Evolutionary conservation across 2,797 vertebrate genomes (phyloP).

Genomic region (Coendou prehensilis): DNA sequence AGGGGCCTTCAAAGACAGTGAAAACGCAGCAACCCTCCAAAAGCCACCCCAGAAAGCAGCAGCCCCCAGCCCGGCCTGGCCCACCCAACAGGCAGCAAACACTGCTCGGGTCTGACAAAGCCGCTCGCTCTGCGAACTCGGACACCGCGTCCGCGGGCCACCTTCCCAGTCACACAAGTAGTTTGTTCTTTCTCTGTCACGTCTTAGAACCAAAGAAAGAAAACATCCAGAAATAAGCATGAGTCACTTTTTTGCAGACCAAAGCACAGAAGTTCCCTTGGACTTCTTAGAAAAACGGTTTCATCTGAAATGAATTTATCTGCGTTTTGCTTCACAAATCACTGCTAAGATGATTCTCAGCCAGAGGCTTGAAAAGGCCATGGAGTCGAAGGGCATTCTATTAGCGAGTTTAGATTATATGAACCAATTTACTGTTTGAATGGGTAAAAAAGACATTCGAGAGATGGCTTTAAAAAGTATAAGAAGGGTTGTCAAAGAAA

Average conservation of each 20-base stretch:
- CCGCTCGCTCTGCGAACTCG: neutral
- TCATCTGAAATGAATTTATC: slow-evolving; percentile 50
- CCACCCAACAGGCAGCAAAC: neutral
- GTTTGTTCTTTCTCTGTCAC: neutral
- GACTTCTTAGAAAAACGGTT: slow-evolving; percentile 10
- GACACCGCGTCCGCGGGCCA: neutral
- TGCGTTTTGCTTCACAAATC: slow-evolving; percentile 67
- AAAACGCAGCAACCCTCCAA: neutral
- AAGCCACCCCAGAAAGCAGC: neutral
- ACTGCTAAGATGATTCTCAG: slow-evolving; percentile 12
- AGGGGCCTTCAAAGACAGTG: neutral
- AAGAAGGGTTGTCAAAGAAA: slow-evolving; percentile 88
- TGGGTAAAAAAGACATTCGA: slow-evolving; percentile 67
- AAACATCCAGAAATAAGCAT: neutral
- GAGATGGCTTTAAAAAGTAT: slow-evolving; percentile 84
- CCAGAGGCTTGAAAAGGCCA: slow-evolving; percentile 78
- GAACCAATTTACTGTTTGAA: slow-evolving; percentile 81
- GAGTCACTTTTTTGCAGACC: neutral
- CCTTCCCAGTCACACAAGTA: neutral
- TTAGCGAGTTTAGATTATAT: slow-evolving; percentile 81
- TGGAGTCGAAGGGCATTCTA: slow-evolving; percentile 77
- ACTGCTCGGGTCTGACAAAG: neutral
- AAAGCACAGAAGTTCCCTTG: slow-evolving; percentile 50
- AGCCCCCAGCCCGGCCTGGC: no score
- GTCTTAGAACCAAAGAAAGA: slow-evolving; percentile 48